These are phyloP conservation scores for Peromyscus melanophrys DNA, from an alignment of 2,797 vertebrate genomes.

Conservation along the genomic window DNA sequence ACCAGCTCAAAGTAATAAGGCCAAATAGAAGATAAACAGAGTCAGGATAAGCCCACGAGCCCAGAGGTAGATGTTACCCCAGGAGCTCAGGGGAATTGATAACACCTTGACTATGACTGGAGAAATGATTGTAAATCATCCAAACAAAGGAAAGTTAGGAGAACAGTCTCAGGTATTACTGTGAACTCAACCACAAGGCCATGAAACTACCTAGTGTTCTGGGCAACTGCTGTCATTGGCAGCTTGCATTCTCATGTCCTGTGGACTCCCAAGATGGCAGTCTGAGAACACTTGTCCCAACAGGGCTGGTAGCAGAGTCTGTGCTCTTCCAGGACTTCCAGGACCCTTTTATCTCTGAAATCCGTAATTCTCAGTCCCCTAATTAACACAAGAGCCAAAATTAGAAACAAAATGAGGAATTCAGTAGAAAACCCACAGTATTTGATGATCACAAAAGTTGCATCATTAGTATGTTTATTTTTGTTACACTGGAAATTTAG, in stretches of 20 bases:
- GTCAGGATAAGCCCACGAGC: background rate
- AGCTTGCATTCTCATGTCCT: background rate
- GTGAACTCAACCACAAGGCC: background rate
- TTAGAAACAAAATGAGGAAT: background rate
- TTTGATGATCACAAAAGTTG: background rate
- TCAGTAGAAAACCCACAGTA: background rate
- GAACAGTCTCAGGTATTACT: background rate
- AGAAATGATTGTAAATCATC: background rate
- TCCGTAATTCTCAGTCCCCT: background rate
- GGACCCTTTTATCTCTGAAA: background rate
- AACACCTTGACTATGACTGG: background rate
- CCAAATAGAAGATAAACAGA: background rate
- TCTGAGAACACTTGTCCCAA: background rate
- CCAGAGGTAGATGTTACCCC: background rate
- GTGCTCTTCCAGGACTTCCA: background rate
- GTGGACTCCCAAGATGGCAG: background rate
- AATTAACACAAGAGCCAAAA: conserved; percentile 12
- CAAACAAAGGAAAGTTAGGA: background rate
- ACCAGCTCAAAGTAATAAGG: background rate
- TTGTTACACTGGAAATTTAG: background rate
- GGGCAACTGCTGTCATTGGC: background rate
- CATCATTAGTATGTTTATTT: background rate
- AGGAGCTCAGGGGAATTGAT: background rate
- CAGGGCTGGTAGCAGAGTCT: background rate
- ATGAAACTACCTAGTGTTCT: background rate